phyloP scores from a whole-genome alignment of 2,888 invertebrate species.

The Adelphocoris suturalis region DNA sequence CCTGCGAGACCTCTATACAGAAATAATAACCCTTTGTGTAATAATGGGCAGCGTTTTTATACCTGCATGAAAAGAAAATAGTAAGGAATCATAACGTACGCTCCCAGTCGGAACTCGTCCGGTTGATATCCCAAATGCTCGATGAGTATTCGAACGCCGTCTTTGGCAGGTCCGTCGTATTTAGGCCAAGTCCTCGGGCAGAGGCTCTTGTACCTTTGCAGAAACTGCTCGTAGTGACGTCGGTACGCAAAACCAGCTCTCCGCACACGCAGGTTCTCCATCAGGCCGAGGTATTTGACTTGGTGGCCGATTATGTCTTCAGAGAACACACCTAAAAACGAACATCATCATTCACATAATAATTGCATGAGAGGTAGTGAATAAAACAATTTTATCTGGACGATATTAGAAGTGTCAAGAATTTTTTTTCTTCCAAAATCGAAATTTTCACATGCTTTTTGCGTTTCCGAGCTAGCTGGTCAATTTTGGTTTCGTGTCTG shows the following conservation, averaged over 20 bases:
- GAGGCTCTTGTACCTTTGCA: constrained; percentile 92
- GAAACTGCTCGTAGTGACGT: constrained; percentile 90
- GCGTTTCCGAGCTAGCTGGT: no score
- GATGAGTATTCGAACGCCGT: constrained; percentile 90
- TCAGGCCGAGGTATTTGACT: constrained; percentile 94
- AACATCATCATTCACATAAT: no score
- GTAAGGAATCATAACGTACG: constrained; percentile 82
- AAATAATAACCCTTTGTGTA: no score
- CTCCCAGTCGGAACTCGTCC: constrained; percentile 93
- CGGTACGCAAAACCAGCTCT: constrained; percentile 96
- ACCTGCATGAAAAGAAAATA: no score
- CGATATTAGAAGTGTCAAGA: no score
- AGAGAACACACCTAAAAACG: constrained; percentile 85
- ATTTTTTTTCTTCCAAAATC: no score
- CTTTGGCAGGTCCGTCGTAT: constrained; percentile 85
- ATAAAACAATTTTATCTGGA: no score
- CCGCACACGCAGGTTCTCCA: constrained; percentile 95
- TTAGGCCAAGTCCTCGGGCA: constrained; percentile 92
- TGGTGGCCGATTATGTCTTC: constrained; percentile 91
- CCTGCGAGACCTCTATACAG: no score
- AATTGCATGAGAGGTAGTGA: no score
- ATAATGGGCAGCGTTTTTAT: no score
- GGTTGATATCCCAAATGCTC: constrained; percentile 84
- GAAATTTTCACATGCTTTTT: no score
- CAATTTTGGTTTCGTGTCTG: no score